Conservation (phyloP, 2,113 vertebrate genomes). For the Myotis davidii region DNA sequence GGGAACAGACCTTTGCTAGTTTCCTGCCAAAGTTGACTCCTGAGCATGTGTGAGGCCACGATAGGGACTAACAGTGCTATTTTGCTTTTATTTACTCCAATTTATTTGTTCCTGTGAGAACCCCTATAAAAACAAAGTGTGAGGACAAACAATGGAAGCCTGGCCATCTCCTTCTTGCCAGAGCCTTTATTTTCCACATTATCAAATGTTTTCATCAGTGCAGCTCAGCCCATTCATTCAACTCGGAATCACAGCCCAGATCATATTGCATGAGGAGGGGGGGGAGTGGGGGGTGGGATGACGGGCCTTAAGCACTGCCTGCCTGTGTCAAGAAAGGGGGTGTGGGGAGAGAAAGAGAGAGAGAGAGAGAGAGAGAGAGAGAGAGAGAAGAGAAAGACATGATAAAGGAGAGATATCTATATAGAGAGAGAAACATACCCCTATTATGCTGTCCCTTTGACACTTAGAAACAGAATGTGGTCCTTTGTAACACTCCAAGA, state of each 20-base stretch:
- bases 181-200: slow-evolving; percentile 88
- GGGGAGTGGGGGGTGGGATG: background rate
- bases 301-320: slow-evolving; percentile 72
- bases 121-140: slow-evolving; percentile 87
- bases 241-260: slow-evolving; percentile 85
- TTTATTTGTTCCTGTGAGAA: slow-evolving; percentile 88
- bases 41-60: slow-evolving; percentile 86
- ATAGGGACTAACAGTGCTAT: slow-evolving; percentile 85
- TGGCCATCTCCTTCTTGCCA: slow-evolving; percentile 81
- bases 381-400: background rate
- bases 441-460: slow-evolving; percentile 58
- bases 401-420: too few species aligned
- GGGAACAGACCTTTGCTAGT: slow-evolving; percentile 82
- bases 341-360: background rate
- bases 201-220: slow-evolving; percentile 87
- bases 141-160: slow-evolving; percentile 81
- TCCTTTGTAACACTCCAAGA: slow-evolving; percentile 67
- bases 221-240: slow-evolving; percentile 88
- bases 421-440: background rate
- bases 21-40: slow-evolving; percentile 88
- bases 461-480: slow-evolving; percentile 74
- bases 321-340: background rate
- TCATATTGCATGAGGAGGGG: slow-evolving; percentile 83
- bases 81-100: slow-evolving; percentile 87
- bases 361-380: background rate